Base-by-base conservation (phyloP, 2,113 vertebrate genomes). In the Meleagris gallopavo region DNA sequence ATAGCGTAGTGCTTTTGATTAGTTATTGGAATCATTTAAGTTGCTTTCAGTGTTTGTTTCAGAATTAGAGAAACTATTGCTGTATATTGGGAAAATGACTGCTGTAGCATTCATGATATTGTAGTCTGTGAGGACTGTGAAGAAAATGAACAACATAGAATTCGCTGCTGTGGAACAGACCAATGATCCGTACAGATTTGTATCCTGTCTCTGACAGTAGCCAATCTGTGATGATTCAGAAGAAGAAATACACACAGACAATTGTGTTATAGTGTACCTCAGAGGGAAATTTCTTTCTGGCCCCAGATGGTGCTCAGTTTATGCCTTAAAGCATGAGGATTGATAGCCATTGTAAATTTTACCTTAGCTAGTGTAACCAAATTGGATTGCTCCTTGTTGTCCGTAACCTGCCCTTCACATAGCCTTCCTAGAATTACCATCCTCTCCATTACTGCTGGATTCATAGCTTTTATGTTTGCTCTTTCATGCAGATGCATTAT, bases 101-200 rank as follows among this genome's bases (percentile, higher is more conserved):
- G 36, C 97, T 94, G 64, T 15, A 38, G 58, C 78, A 97, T 97
- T 98, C 98, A 98, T 96, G 95, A 94, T 89, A 93, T 69, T 87
- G 86, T 93, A 95, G 94, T 95, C 93, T 97, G 95, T 81, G 93
- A 88, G 79, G 90, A 70, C 94, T 91, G 76, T 24, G 19, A 83
- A 96, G 88, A 83, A 96, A 97, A 96, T 6, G 76, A 96, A 75
- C 34, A 40, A 25, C 76, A 29, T 14, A 78, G 93, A 78, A 88
- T 91, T 24, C 84, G 79, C 90, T 96, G 93, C 79, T 87, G 62
- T 50, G 69, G 89, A 97, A 65, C 90, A 94, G 79, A 74, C 60
- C 78, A 86, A 86, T 93, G 94, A 95, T 91, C 94, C 54, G 10
- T 96, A 55, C 74, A 77, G 14, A 34, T 80, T 88, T 58, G 83